Conservation (phyloP, 1,140 invertebrate species). For the Euwallacea similis region DNA sequence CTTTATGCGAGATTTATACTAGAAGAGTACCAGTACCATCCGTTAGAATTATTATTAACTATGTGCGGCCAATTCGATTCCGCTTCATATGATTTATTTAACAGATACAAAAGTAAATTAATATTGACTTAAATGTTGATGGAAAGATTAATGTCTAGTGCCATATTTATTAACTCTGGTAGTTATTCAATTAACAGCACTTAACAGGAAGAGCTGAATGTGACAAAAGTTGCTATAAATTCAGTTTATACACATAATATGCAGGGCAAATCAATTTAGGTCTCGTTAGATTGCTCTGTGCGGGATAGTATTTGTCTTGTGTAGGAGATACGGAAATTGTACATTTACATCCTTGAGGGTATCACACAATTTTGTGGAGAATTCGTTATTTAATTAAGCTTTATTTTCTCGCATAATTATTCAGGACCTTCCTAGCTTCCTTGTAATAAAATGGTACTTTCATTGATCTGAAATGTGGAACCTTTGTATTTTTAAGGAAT, state of each 20-base stretch:
- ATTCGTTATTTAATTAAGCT: no score
- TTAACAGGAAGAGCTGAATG: slow-evolving; percentile 15
- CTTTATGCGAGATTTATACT: not conserved
- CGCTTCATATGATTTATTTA: slow-evolving; percentile 4
- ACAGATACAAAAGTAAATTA: slow-evolving; percentile 7
- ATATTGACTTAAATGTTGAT: slow-evolving; percentile 15
- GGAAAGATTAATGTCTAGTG: slow-evolving; percentile 19
- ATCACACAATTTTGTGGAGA: no score
- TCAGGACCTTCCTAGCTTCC: no score
- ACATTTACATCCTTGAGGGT: no score
- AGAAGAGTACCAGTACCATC: not conserved
- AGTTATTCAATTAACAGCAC: slow-evolving; percentile 36
- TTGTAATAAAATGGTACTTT: no score
- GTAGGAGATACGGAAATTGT: no score
- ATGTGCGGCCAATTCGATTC: no score
- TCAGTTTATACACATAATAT: slow-evolving; percentile 23
- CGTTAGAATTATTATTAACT: no score
- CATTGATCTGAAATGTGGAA: no score
- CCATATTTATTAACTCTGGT: slow-evolving; percentile 25
- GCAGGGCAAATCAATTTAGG: slow-evolving; percentile 33
- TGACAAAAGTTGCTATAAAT: slow-evolving; percentile 24
- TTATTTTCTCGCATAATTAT: no score
- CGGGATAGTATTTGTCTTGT: no score
- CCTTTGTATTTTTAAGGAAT: no score
- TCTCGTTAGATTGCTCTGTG: not conserved